Evolutionary conservation across 2,888 invertebrate genomes (phyloP).

Genomic region (Limenitis camilla): DNA sequence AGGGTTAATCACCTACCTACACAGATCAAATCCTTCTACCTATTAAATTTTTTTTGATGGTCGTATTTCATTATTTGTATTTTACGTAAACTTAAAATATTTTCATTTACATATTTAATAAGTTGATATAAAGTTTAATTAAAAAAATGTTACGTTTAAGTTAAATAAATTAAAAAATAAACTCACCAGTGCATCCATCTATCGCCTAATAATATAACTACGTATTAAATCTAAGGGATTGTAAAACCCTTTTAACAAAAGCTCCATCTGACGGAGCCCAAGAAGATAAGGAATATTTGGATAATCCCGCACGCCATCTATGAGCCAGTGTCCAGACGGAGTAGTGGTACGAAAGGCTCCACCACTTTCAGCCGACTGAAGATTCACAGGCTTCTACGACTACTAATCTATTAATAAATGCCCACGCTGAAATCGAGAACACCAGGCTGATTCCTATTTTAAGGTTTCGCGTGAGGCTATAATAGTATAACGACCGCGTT

Average conservation of each 20-base stretch:
- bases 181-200: slow-evolving; percentile 44
- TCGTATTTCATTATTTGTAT: too few relatives aligned
- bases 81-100: too few relatives aligned
- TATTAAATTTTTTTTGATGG: too few relatives aligned
- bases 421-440: slow-evolving; percentile 40
- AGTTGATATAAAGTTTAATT: too few relatives aligned
- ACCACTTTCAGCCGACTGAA: slow-evolving; percentile 49
- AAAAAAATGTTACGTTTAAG: too few relatives aligned
- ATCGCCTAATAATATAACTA: slow-evolving; percentile 23
- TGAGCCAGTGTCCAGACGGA: slow-evolving; percentile 10
- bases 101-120: too few relatives aligned
- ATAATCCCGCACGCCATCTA: slow-evolving; percentile 48
- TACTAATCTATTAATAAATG: slow-evolving; percentile 37
- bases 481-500: slow-evolving; percentile 30
- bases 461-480: slow-evolving; percentile 35
- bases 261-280: slow-evolving; percentile 50
- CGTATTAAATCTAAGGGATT: slow-evolving; percentile 19
- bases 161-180: slow-evolving; percentile 1
- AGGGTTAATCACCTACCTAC: too few relatives aligned
- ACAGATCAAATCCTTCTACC: too few relatives aligned
- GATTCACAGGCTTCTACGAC: slow-evolving; percentile 39
- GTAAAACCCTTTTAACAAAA: slow-evolving; percentile 20
- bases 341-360: slow-evolving; percentile 51
- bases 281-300: slow-evolving; percentile 33
- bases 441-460: slow-evolving; percentile 38